Conservation (phyloP, 1,140 invertebrate species). For the Octopus bimaculoides region DNA sequence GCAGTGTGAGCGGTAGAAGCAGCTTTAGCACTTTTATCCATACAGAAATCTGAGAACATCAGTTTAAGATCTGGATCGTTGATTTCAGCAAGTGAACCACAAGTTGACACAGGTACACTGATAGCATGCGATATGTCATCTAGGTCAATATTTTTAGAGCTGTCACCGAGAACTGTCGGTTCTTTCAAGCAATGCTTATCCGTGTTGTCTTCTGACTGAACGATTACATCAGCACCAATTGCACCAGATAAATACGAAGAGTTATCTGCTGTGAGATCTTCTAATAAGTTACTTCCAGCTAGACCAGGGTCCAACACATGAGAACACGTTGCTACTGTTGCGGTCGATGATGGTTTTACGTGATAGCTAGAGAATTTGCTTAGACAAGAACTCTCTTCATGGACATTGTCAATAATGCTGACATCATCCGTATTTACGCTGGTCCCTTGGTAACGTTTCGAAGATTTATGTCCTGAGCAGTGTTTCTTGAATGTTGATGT, state of each 20-base stretch:
- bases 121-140: background rate
- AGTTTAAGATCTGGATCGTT: background rate
- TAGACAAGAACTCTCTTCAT: background rate
- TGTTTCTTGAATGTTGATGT: conserved; percentile 35
- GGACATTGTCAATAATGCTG: background rate
- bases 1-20: too few relatives aligned
- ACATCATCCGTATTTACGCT: background rate
- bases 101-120: background rate
- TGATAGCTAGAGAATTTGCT: background rate
- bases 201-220: background rate
- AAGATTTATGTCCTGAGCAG: conserved; percentile 39
- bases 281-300: background rate
- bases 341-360: background rate
- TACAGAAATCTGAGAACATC: background rate
- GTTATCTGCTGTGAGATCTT: background rate
- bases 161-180: too few relatives aligned
- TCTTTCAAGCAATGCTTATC: too few relatives aligned
- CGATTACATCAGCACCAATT: background rate
- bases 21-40: too few relatives aligned
- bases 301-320: background rate
- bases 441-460: background rate
- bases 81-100: background rate
- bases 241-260: background rate
- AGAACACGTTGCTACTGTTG: background rate
- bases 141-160: too few relatives aligned